These are phyloP conservation scores for Neocloeon triangulifer DNA, from an alignment of 1,140 invertebrate species.

Conservation along the genomic window DNA sequence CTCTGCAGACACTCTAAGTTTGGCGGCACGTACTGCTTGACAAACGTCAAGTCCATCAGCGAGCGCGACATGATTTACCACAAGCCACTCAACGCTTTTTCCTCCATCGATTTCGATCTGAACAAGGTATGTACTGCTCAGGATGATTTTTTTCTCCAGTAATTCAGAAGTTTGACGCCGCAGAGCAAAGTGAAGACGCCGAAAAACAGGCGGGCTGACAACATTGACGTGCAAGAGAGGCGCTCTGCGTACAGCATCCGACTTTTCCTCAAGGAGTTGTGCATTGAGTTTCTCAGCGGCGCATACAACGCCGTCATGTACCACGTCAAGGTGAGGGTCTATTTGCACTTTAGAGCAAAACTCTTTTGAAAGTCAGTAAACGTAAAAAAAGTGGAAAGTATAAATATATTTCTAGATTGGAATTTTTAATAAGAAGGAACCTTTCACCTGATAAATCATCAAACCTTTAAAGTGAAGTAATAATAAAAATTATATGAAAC, in stretches of 20 bases:
- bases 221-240: slow-evolving; percentile 29
- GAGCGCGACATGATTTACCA: slow-evolving; percentile 76
- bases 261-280: slow-evolving; percentile 82
- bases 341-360: too few relatives aligned
- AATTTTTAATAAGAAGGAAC: too few relatives aligned
- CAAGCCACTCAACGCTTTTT: slow-evolving; percentile 52
- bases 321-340: slow-evolving; percentile 33
- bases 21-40: slow-evolving; percentile 74
- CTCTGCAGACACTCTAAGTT: slow-evolving; percentile 61
- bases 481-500: too few relatives aligned
- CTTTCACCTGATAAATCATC: too few relatives aligned
- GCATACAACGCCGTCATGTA: slow-evolving; percentile 83
- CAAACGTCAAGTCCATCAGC: slow-evolving; percentile 84
- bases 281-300: slow-evolving; percentile 72
- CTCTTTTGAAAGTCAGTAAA: too few relatives aligned
- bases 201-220: slow-evolving; percentile 37
- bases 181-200: slow-evolving; percentile 33
- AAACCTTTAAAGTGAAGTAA: too few relatives aligned
- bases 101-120: slow-evolving; percentile 49
- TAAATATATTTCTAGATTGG: too few relatives aligned
- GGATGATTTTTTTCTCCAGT: slow-evolving; percentile 5
- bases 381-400: too few relatives aligned
- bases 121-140: too few relatives aligned
- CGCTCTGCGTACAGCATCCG: slow-evolving; percentile 58
- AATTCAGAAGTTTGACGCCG: background rate